Conservation (phyloP, 2,888 invertebrate genomes). For the Nephrotoma flavescens region DNA sequence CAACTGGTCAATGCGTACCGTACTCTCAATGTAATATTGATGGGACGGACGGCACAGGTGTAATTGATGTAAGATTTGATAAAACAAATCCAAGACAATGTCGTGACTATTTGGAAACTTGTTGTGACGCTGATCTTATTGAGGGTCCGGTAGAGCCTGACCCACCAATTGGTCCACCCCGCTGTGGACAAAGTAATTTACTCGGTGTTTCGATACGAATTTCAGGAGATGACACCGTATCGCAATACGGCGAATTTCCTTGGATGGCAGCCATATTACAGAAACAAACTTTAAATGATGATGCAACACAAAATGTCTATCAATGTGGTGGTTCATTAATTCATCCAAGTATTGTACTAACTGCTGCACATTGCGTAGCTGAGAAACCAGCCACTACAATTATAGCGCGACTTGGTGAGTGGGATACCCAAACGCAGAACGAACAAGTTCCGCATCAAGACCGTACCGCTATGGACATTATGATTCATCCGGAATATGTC, state of each 20-base stretch:
- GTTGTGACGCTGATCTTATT: slow-evolving; percentile 21
- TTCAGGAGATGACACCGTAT: slow-evolving; percentile 47
- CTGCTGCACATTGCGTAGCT: slow-evolving; percentile 63
- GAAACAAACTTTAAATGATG: slow-evolving; percentile 17
- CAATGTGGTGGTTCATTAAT: slow-evolving; percentile 28
- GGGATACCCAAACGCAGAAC: slow-evolving; percentile 61
- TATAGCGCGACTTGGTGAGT: slow-evolving; percentile 57
- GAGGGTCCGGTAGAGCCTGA: slow-evolving; percentile 22
- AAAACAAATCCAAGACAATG: slow-evolving; percentile 12
- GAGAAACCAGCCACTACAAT: slow-evolving; percentile 19
- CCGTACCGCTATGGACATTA: slow-evolving; percentile 39
- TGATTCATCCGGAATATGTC: slow-evolving; percentile 48
- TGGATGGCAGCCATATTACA: slow-evolving; percentile 39
- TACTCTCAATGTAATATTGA: slow-evolving; percentile 58
- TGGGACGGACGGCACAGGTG: slow-evolving; percentile 50
- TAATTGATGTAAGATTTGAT: slow-evolving; percentile 60
- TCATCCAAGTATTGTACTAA: slow-evolving; percentile 45
- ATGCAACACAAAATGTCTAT: slow-evolving; percentile 30
- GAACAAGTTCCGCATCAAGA: slow-evolving; percentile 60
- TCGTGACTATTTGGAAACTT: slow-evolving; percentile 20
- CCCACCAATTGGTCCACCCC: slow-evolving; percentile 15
- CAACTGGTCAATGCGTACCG: slow-evolving; percentile 54
- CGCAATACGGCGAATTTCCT: slow-evolving; percentile 35
- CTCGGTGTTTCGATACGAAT: slow-evolving; percentile 60
- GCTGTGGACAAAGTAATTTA: slow-evolving; percentile 60